These are phyloP conservation scores for Sphaerophoria taeniata DNA, from an alignment of 2,888 invertebrate species.

Conservation along the genomic window DNA sequence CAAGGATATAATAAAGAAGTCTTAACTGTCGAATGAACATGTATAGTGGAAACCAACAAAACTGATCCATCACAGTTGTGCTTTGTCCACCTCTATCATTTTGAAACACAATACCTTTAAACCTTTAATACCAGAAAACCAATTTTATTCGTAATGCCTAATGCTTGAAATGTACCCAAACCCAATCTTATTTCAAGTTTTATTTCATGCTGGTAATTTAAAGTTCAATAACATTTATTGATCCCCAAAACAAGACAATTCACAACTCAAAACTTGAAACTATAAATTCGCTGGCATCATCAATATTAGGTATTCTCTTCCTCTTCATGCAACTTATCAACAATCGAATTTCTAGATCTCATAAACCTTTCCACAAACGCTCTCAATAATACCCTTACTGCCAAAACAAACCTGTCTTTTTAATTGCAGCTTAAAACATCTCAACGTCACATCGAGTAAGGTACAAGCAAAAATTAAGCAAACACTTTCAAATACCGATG, in stretches of 20 bases:
- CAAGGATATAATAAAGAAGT: no score
- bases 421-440: neutral
- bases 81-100: no score
- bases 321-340: neutral
- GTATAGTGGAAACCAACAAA: no score
- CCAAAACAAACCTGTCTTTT: conserved; percentile 6
- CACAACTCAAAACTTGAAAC: neutral
- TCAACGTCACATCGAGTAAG: neutral
- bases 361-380: neutral
- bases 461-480: neutral
- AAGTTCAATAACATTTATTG: conserved; percentile 5
- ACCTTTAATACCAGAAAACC: no score
- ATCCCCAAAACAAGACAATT: neutral
- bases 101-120: no score
- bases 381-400: neutral
- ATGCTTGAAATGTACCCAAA: neutral
- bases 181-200: neutral
- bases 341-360: neutral
- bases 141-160: no score
- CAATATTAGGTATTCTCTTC: neutral
- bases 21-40: no score
- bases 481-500: neutral
- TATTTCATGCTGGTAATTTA: neutral
- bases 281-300: conserved; percentile 7
- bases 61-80: no score